Percentiles rank a stretch among this genome's conserved stretches.
Evolutionary conservation across 1,140 invertebrate genomes (phyloP).

Genomic region (Bombus huntii): DNA sequence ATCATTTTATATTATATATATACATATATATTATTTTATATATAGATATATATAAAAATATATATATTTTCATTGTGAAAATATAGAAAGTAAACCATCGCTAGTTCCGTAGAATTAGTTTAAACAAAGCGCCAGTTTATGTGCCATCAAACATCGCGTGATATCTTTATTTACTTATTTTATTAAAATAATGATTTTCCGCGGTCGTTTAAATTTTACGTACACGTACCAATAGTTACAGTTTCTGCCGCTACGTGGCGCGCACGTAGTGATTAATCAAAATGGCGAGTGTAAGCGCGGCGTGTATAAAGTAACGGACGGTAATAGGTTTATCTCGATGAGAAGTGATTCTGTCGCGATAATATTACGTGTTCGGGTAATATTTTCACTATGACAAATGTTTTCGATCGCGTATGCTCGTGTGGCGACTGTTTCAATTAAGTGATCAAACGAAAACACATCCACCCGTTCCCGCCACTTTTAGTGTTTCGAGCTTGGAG

Average conservation of each 20-base stretch:
- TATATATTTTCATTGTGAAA: neutral
- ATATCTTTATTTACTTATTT: neutral
- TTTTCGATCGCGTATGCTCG: neutral
- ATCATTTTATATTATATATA: no score
- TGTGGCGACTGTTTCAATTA: neutral
- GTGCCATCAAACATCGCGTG: no score
- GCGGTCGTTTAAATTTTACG: neutral
- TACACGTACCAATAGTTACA: neutral
- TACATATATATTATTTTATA: no score
- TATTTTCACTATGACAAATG: neutral
- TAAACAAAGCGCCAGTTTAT: neutral
- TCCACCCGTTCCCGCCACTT: no score
- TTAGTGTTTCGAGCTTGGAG: no score
- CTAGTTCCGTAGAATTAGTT: neutral
- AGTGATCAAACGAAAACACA: no score
- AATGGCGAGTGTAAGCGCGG: neutral
- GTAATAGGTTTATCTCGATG: neutral
- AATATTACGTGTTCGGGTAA: neutral
- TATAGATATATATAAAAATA: no score
- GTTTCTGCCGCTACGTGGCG: neutral
- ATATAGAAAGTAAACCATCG: neutral
- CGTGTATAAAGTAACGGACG: neutral
- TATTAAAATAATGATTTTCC: neutral
- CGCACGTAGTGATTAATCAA: neutral
- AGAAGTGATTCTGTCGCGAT: neutral